phyloP scores from a whole-genome alignment of 1,140 invertebrate species.

The Episyrphus balteatus region DNA sequence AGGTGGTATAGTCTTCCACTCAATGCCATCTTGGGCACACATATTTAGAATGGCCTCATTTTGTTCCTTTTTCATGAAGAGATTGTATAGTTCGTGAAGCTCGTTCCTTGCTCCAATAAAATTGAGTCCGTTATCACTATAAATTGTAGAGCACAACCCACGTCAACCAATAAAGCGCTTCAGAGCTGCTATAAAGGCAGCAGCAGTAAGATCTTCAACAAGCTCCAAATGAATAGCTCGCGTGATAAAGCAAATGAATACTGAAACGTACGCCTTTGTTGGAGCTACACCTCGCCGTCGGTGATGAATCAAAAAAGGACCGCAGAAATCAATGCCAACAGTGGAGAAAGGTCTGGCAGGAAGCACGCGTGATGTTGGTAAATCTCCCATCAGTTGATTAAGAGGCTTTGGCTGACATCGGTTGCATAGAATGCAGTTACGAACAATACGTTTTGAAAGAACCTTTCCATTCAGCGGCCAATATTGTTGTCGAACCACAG shows the following conservation, averaged over 20 bases:
- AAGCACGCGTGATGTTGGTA: conserved; percentile 11
- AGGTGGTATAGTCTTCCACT: conserved; percentile 19
- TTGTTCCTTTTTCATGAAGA: background rate
- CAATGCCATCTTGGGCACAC: conserved; percentile 10
- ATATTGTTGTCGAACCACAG: conserved; percentile 11
- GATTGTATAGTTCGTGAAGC: conserved; percentile 6
- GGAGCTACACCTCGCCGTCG: background rate
- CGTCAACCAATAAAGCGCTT: conserved; percentile 12
- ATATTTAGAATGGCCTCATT: background rate
- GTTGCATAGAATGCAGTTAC: conserved; percentile 27
- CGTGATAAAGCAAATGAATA: conserved; percentile 15
- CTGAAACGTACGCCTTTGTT: conserved; percentile 6
- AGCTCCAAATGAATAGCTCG: conserved; percentile 24
- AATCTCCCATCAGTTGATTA: conserved; percentile 25
- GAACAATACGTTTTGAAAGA: conserved; percentile 11
- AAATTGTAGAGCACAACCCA: conserved; percentile 11
- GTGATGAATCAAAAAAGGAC: conserved; percentile 15
- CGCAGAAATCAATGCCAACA: conserved; percentile 27
- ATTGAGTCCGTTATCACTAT: conserved; percentile 30
- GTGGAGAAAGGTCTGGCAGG: conserved; percentile 16
- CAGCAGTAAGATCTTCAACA: conserved; percentile 11
- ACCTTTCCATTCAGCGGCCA: conserved; percentile 23
- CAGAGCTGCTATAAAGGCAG: conserved; percentile 12
- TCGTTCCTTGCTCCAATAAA: conserved; percentile 17
- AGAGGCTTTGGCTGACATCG: conserved; percentile 12